Evolutionary conservation across 2,113 vertebrate genomes (phyloP).

Genomic region (Sphyrna mokarran): DNA sequence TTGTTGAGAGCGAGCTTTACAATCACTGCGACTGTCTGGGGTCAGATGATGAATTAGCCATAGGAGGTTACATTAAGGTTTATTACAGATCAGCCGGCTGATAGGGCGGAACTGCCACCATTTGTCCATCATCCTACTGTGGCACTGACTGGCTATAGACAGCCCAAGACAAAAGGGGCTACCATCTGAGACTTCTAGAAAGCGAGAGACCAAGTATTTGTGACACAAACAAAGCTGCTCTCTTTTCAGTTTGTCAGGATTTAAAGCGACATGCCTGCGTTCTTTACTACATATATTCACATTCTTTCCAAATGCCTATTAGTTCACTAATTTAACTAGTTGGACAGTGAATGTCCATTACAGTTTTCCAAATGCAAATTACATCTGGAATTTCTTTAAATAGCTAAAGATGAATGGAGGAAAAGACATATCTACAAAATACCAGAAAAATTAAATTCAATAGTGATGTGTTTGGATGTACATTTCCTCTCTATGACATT

Average conservation of each 20-base stretch:
- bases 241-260: background rate
- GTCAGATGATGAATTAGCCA: conserved; percentile 78
- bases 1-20: conserved; percentile 50
- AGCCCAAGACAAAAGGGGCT: conserved; percentile 59
- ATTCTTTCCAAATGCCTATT: background rate
- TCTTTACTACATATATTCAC: background rate
- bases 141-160: conserved; percentile 51
- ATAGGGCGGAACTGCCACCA: conserved; percentile 47
- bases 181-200: conserved; percentile 7
- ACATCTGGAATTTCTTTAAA: background rate
- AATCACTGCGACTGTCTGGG: conserved; percentile 59
- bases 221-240: background rate
- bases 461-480: background rate
- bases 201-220: background rate
- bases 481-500: background rate
- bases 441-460: background rate
- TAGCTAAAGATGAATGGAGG: background rate
- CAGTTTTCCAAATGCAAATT: background rate
- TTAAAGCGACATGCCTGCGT: conserved; percentile 3
- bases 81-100: conserved; percentile 63
- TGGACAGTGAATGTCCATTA: background rate
- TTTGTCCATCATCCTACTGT: conserved; percentile 46
- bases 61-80: conserved; percentile 56
- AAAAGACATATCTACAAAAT: background rate
- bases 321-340: background rate